A percentile compares a stretch with the other conserved stretches of the same genome.
phyloP scores from a whole-genome alignment of 1,140 invertebrate genomes.

The Drosophila neocordata region DNA sequence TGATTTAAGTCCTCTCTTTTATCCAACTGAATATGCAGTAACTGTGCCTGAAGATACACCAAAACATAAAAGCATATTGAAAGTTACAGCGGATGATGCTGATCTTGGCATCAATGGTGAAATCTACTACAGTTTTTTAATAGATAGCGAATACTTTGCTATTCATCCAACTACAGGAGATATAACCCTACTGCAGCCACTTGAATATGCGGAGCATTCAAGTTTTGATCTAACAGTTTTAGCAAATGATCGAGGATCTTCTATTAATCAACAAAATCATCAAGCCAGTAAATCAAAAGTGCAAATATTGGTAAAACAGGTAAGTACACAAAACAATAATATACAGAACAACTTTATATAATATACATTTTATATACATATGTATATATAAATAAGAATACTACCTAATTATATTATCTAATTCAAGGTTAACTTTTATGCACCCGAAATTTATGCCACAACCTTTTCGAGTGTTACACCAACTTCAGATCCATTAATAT shows the following conservation, averaged over 20 bases:
- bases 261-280: constrained; percentile 85
- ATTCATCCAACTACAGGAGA: constrained; percentile 96
- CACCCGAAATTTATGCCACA: constrained; percentile 92
- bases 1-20: constrained; percentile 96
- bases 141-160: constrained; percentile 92
- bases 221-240: constrained; percentile 90
- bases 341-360: too few relatives aligned
- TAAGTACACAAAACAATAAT: too few relatives aligned
- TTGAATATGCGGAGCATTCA: constrained; percentile 88
- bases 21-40: constrained; percentile 92
- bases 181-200: constrained; percentile 91
- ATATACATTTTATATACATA: too few relatives aligned
- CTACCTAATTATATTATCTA: neutral
- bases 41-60: constrained; percentile 95
- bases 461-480: constrained; percentile 92
- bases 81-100: constrained; percentile 94
- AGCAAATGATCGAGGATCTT: constrained; percentile 91
- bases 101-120: constrained; percentile 97
- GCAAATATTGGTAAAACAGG: constrained; percentile 88
- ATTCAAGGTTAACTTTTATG: constrained; percentile 89
- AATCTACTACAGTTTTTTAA: constrained; percentile 97
- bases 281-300: constrained; percentile 89
- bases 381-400: constrained; percentile 3
- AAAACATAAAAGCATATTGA: constrained; percentile 90
- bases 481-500: constrained; percentile 92